These are phyloP conservation scores for Eilema griseolum DNA, from an alignment of 2,888 invertebrate genomes.

Conservation along the genomic window DNA sequence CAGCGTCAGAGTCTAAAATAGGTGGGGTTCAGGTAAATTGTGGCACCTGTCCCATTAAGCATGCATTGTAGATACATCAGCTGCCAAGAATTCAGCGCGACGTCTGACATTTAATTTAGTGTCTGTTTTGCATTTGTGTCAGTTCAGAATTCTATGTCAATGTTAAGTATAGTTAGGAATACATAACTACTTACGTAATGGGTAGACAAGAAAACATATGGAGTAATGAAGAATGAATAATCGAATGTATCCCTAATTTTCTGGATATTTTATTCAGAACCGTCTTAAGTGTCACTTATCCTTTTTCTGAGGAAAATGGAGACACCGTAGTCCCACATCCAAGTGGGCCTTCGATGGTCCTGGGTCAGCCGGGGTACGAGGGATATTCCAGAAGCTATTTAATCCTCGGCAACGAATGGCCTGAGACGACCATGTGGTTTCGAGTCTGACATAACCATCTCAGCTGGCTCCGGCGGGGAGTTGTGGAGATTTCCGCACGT, in stretches of 20 bases:
- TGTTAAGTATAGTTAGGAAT: constrained; percentile 5
- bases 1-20: constrained; percentile 15
- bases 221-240: neutral
- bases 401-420: no score
- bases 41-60: constrained; percentile 40
- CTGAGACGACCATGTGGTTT: no score
- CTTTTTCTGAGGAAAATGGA: no score
- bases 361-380: no score
- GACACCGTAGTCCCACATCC: no score
- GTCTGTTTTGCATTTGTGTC: constrained; percentile 28
- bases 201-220: neutral
- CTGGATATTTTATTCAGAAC: neutral
- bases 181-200: neutral
- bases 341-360: no score
- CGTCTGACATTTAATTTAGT: constrained; percentile 41
- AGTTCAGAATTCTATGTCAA: constrained; percentile 29
- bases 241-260: neutral
- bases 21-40: constrained; percentile 28
- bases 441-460: no score
- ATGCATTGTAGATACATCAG: constrained; percentile 22
- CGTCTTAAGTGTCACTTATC: no score
- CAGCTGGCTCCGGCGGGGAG: no score
- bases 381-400: no score
- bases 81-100: constrained; percentile 47
- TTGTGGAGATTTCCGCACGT: no score